A percentile compares a stretch with the other conserved stretches of the same genome.
Evolutionary conservation across 2,113 vertebrate species (phyloP).

Genomic region (Syngnathus typhle): DNA sequence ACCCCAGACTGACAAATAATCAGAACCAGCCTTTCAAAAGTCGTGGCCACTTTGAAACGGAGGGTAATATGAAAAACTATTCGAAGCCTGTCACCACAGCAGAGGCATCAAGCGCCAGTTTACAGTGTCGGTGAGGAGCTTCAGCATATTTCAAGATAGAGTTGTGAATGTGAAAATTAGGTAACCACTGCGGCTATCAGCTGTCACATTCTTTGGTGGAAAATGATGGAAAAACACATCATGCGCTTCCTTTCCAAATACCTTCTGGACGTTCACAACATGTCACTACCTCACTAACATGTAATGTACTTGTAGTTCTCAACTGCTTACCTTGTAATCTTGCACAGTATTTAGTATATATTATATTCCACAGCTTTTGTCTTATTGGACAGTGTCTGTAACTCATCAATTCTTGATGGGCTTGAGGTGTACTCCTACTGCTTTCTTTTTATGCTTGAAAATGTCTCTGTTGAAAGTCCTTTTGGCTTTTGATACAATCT

Average conservation of each 20-base stretch:
- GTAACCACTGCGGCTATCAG: conserved; percentile 31
- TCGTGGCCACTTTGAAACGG: conserved; percentile 33
- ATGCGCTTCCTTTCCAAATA: conserved; percentile 1
- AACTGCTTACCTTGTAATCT: conserved; percentile 21
- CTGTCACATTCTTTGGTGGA: conserved; percentile 18
- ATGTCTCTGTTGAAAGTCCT: conserved; percentile 51
- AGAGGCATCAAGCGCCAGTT: conserved; percentile 25
- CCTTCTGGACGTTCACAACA: conserved; percentile 3
- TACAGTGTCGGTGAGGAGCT: conserved; percentile 29
- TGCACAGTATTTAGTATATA: conserved; percentile 34
- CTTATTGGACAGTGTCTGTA: conserved; percentile 23
- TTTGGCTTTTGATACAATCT: conserved; percentile 66
- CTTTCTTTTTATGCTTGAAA: conserved; percentile 43
- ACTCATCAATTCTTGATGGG: conserved; percentile 30
- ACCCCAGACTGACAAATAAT: conserved; percentile 42
- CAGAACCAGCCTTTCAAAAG: conserved; percentile 20
- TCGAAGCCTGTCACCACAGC: conserved; percentile 40
- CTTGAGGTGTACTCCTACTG: conserved; percentile 56
- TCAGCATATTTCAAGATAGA: conserved; percentile 36
- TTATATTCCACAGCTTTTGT: conserved; percentile 31
- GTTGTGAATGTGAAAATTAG: conserved; percentile 42
- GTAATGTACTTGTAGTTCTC: conserved; percentile 12
- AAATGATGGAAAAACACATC: conserved; percentile 31
- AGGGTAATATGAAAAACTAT: conserved; percentile 45
- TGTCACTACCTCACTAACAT: conserved; percentile 25